Conservation (phyloP, 2,113 vertebrate genomes). For the Neotoma lepida region DNA sequence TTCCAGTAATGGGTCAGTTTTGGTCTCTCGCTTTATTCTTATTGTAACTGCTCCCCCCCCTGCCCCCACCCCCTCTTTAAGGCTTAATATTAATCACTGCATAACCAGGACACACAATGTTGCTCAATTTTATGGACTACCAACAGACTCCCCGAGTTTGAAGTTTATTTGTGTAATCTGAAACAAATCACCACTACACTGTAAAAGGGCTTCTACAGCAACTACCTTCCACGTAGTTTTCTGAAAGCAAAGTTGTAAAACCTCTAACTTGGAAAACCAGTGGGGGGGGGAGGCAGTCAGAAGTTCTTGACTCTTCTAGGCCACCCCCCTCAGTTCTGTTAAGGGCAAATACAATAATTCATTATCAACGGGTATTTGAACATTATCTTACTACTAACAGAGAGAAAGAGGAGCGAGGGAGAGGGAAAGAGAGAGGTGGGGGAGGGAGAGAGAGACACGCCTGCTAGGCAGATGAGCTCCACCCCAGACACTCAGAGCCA, state of each 20-base stretch:
- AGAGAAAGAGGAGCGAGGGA: not conserved
- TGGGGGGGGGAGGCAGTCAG: not conserved
- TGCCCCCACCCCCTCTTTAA: not conserved
- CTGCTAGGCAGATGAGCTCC: constrained; percentile 44
- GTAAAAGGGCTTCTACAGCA: constrained; percentile 26
- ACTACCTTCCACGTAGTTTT: not conserved
- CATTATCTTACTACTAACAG: not conserved
- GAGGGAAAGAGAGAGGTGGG: too few relatives aligned
- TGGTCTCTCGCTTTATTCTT: constrained; percentile 34
- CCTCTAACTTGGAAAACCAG: constrained; percentile 15
- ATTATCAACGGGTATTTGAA: constrained; percentile 24
- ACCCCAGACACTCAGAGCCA: constrained; percentile 28
- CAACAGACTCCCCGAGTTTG: constrained; percentile 39
- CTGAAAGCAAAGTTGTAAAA: constrained; percentile 47
- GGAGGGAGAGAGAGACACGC: not conserved
- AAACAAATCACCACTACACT: constrained; percentile 1
- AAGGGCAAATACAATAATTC: constrained; percentile 43
- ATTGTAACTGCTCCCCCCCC: not conserved
- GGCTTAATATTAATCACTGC: constrained; percentile 15
- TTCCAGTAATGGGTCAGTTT: constrained; percentile 31
- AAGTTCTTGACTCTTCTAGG: not conserved
- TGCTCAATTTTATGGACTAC: constrained; percentile 56
- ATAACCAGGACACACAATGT: not conserved
- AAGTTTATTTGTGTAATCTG: constrained; percentile 41
- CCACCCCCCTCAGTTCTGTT: not conserved